Evolutionary conservation across 2,888 invertebrate species (phyloP).

Genomic region (Hemicrepidius hirtus): DNA sequence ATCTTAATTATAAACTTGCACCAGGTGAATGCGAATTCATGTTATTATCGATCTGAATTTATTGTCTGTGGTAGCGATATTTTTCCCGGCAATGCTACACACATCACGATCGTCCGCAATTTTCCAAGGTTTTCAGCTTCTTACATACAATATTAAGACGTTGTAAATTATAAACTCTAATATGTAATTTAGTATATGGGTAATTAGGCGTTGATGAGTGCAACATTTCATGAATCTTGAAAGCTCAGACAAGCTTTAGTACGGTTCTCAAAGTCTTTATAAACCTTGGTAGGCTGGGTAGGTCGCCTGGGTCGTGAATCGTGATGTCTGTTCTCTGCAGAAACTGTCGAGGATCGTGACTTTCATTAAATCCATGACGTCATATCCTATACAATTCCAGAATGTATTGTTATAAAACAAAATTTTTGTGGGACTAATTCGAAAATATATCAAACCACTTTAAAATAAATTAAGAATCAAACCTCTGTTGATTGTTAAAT

Average conservation of each 20-base stretch:
- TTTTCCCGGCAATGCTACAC: background rate
- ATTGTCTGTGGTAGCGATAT: background rate
- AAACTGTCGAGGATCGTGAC: constrained; percentile 42
- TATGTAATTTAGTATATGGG: constrained; percentile 10
- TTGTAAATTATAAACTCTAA: background rate
- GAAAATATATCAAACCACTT: too few relatives aligned
- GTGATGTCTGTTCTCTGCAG: constrained; percentile 54
- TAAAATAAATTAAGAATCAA: background rate
- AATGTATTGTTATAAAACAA: constrained; percentile 18
- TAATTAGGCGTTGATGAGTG: constrained; percentile 14
- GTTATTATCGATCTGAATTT: background rate
- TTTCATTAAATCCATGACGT: constrained; percentile 46
- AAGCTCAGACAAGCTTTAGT: constrained; percentile 7
- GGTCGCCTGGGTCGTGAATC: constrained; percentile 59
- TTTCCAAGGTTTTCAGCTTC: constrained; percentile 11
- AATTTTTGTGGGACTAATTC: background rate
- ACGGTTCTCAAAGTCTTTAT: background rate
- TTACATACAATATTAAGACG: background rate
- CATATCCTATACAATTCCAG: constrained; percentile 27
- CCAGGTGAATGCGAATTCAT: background rate
- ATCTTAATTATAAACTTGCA: too few relatives aligned
- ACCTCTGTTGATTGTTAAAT: background rate
- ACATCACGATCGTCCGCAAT: background rate
- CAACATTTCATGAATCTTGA: constrained; percentile 14
- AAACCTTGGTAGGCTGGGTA: constrained; percentile 53